Percentiles rank a stretch among this genome's conserved stretches.
Conservation (phyloP, 2,888 invertebrate species). For the Drosophila testacea region DNA sequence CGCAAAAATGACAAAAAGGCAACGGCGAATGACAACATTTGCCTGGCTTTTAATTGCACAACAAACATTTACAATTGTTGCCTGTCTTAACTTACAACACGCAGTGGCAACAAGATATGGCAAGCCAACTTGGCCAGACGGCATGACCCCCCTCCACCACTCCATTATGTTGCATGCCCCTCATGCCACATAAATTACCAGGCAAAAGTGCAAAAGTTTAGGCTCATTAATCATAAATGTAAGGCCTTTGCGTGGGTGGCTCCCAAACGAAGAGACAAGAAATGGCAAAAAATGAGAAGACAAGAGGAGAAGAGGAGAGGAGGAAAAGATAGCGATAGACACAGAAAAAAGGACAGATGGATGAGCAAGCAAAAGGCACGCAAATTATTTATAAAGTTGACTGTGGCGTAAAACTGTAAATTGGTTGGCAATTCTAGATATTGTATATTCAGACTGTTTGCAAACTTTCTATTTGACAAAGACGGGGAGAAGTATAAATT, state of each 20-base stretch:
- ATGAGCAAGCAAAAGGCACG: conserved; percentile 54
- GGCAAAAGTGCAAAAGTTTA: conserved; percentile 77
- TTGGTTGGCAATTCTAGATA: conserved; percentile 67
- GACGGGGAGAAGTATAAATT: not conserved
- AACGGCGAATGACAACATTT: conserved; percentile 55
- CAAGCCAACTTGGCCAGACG: conserved; percentile 26
- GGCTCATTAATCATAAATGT: conserved; percentile 79
- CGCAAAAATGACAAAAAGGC: conserved; percentile 52
- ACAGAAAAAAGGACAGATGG: conserved; percentile 43
- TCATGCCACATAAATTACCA: conserved; percentile 67
- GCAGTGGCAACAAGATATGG: conserved; percentile 53
- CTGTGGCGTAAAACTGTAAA: conserved; percentile 68
- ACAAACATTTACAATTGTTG: conserved; percentile 80
- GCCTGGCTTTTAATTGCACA: conserved; percentile 74
- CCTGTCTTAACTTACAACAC: conserved; percentile 70
- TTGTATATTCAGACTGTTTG: conserved; percentile 17
- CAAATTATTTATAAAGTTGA: conserved; percentile 65
- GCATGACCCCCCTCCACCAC: not conserved
- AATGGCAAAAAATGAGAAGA: not conserved
- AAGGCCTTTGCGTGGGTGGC: conserved; percentile 61
- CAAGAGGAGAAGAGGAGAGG: not conserved
- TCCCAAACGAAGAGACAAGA: not conserved
- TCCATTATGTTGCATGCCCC: conserved; percentile 15
- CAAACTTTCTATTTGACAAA: conserved; percentile 24
- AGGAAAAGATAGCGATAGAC: conserved; percentile 28